Conservation (phyloP, 2,797 vertebrate species). For the Poeciliopsis paucimaculata region DNA sequence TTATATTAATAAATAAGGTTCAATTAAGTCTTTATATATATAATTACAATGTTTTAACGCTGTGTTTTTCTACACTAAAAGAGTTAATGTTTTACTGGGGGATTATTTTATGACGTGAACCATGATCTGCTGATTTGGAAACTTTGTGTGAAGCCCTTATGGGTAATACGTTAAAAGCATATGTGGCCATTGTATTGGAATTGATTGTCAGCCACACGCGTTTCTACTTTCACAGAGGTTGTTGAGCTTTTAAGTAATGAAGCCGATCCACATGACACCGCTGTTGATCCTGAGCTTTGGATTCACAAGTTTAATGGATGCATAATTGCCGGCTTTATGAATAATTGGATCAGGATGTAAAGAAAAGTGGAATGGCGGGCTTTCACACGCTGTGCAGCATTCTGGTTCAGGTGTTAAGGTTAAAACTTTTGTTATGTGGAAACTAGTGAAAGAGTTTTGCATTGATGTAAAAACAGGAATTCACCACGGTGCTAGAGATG, state of each 20-base stretch:
- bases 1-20: neutral
- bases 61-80: neutral
- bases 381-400: slow-evolving; percentile 56
- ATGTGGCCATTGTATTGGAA: slow-evolving; percentile 19
- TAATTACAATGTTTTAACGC: neutral
- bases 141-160: neutral
- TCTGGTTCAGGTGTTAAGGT: slow-evolving; percentile 57
- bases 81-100: neutral
- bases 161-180: neutral
- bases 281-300: slow-evolving; percentile 57
- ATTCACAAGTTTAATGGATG: slow-evolving; percentile 67
- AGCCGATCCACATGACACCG: slow-evolving; percentile 45
- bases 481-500: neutral
- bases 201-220: slow-evolving; percentile 16
- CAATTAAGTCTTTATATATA: neutral
- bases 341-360: slow-evolving; percentile 61
- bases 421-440: slow-evolving; percentile 56
- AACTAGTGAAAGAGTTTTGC: slow-evolving; percentile 29
- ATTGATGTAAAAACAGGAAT: slow-evolving; percentile 24
- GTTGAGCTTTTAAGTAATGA: slow-evolving; percentile 46
- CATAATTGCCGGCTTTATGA: slow-evolving; percentile 72
- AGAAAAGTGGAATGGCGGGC: slow-evolving; percentile 70
- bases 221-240: slow-evolving; percentile 22
- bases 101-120: neutral
- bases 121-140: neutral